These are phyloP conservation scores for Pipistrellus pipistrellus DNA, from an alignment of 2,797 vertebrate genomes.

Conservation along the genomic window DNA sequence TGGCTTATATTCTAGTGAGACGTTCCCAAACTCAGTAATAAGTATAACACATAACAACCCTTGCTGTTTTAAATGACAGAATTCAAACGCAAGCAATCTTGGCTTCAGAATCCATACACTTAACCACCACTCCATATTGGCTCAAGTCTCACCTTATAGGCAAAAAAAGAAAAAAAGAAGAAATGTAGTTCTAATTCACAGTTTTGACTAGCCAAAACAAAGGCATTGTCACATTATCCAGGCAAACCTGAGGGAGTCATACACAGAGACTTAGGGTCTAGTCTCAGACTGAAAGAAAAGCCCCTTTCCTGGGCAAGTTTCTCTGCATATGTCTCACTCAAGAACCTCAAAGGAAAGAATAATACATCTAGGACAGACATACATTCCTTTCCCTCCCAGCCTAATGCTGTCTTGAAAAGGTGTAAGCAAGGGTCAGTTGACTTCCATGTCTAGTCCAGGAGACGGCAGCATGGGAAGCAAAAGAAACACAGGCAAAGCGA, in stretches of 20 bases:
- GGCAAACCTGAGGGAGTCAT: not conserved
- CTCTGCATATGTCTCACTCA: not conserved
- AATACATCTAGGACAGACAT: not conserved
- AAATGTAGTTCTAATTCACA: not conserved
- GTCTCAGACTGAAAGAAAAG: not conserved
- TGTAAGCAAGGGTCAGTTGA: no score
- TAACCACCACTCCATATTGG: not conserved
- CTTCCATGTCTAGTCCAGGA: not conserved
- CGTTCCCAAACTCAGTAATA: not conserved
- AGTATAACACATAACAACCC: not conserved
- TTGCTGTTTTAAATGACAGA: not conserved
- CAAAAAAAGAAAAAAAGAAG: not conserved
- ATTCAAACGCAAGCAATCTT: not conserved
- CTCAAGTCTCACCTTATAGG: not conserved
- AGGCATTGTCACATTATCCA: not conserved
- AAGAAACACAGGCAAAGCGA: not conserved
- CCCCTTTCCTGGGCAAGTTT: not conserved
- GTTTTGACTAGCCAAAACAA: not conserved
- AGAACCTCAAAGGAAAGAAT: not conserved
- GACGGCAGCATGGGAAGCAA: not conserved
- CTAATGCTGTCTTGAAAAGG: not conserved
- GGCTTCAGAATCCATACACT: not conserved
- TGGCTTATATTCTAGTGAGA: not conserved
- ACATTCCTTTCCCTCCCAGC: not conserved
- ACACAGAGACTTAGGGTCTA: not conserved